Evolutionary conservation across 1,140 invertebrate genomes (phyloP), one percentile per base, ranked within the genome.

Genomic region (Bombus superbus): DNA sequence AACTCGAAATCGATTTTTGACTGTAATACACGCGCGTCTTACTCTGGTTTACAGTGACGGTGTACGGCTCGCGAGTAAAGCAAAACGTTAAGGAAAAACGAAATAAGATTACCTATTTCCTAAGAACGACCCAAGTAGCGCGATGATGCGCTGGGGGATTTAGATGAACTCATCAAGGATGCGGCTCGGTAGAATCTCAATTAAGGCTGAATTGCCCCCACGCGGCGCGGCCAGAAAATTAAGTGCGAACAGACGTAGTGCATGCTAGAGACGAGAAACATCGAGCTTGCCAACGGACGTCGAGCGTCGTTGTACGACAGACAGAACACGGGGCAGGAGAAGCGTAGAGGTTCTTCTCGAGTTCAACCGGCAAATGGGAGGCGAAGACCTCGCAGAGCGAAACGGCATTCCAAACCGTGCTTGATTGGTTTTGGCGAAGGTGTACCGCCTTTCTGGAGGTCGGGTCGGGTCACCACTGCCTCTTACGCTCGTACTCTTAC

Each of bases 381-480:
- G 87, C 86, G 89, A 90, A 88, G 88, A 90, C 84, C 91, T 81
- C 90, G 68, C 77, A 53, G 75, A 90, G 89, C 84, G 84, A 89
- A 90, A 88, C 90, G 89, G 88, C 91, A 92, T 92, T 92, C 91
- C 89, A 72, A 88, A 88, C 86, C 91, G 86, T 88, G 89, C 89
- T 92, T 92, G 92, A 92, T 92, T 92, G 92, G 92, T 92, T 92
- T 92, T 92, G 86, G 91, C 86, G 73, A 86, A 86, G 86, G 88
- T 85, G 83, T 83, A 85, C 88, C 88, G 84, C 88, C 88, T 89
- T 89, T 88, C 76, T 47, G 79, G 74, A 80, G 89, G 89, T 90
- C 89, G 83, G 88, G 88, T 90, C 89, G 80, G 88, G 89, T 87
- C 90, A 84, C 83, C 22, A 81, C 69, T 71, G 86, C 72, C 73